phyloP scores from a whole-genome alignment of 92 coral and sea anemone species.

The Anthopleura xanthogrammica region DNA sequence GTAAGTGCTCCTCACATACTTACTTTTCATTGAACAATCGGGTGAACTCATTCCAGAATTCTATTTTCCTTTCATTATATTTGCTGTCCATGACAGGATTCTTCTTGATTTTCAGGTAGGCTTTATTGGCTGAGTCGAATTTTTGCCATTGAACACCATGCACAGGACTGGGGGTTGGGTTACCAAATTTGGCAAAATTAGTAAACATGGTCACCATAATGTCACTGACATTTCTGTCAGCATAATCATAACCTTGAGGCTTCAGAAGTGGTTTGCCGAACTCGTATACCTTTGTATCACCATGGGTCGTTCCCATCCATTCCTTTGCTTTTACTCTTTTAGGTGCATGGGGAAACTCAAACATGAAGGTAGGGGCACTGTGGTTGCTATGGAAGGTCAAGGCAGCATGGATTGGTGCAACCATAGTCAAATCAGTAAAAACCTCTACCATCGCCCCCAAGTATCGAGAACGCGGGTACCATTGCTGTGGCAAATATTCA shows the following conservation, averaged over 20 bases:
- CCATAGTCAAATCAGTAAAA: slow-evolving; percentile 39
- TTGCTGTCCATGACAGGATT: slow-evolving; percentile 40
- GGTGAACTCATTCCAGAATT: slow-evolving; percentile 61
- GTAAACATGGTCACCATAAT: slow-evolving; percentile 56
- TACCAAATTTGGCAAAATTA: slow-evolving; percentile 61
- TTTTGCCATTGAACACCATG: slow-evolving; percentile 43
- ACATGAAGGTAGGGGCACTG: slow-evolving; percentile 52
- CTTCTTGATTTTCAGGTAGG: slow-evolving; percentile 56
- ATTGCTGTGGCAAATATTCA: slow-evolving; percentile 60
- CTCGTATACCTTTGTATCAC: slow-evolving; percentile 58
- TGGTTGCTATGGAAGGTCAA: slow-evolving; percentile 40
- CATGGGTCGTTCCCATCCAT: slow-evolving; percentile 72
- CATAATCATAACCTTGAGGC: slow-evolving; percentile 21
- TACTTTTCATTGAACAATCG: not conserved
- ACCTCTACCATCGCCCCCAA: slow-evolving; percentile 43
- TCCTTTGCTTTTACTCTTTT: slow-evolving; percentile 1
- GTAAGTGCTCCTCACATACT: no score
- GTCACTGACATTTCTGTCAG: slow-evolving; percentile 58
- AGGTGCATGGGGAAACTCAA: slow-evolving; percentile 67
- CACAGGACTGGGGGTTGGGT: slow-evolving; percentile 47
- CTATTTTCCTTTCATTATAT: slow-evolving; percentile 60
- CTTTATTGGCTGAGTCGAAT: slow-evolving; percentile 49
- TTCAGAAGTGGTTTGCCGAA: slow-evolving; percentile 62
- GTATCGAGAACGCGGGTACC: no score
- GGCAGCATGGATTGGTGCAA: slow-evolving; percentile 61